phyloP scores from a whole-genome alignment of 2,113 vertebrate species.

The Cariama cristata region DNA sequence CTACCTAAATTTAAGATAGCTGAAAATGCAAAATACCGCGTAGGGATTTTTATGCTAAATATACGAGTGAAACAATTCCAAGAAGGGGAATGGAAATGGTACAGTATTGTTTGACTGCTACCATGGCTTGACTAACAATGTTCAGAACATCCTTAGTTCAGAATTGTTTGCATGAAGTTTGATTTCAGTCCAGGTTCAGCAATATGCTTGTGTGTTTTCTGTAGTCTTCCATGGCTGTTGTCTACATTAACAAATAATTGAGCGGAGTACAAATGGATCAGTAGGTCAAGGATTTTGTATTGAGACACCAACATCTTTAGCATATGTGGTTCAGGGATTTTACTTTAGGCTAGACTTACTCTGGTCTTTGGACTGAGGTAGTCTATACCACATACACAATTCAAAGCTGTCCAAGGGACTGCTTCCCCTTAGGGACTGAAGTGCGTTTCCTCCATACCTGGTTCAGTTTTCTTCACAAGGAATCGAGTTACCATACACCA shows the following conservation, averaged over 20 bases:
- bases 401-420: neutral
- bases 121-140: neutral
- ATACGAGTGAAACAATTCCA: neutral
- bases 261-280: neutral
- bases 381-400: neutral
- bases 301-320: neutral
- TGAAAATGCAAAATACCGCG: neutral
- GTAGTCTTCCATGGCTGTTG: neutral
- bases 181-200: neutral
- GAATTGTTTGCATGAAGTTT: neutral
- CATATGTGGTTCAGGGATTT: neutral
- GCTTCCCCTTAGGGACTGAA: neutral
- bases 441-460: neutral
- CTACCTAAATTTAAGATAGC: constrained; percentile 7
- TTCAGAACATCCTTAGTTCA: neutral
- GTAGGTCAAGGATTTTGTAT: neutral
- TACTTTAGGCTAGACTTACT: neutral
- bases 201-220: fast-evolving
- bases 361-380: neutral
- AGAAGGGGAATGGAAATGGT: neutral
- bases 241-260: neutral
- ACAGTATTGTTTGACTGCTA: neutral
- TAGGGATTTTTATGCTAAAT: constrained; percentile 44
- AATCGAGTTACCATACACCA: neutral
- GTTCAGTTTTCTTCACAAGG: neutral